Evolutionary conservation across 2,888 invertebrate species (phyloP).

Genomic region (Subacronicta megacephala): DNA sequence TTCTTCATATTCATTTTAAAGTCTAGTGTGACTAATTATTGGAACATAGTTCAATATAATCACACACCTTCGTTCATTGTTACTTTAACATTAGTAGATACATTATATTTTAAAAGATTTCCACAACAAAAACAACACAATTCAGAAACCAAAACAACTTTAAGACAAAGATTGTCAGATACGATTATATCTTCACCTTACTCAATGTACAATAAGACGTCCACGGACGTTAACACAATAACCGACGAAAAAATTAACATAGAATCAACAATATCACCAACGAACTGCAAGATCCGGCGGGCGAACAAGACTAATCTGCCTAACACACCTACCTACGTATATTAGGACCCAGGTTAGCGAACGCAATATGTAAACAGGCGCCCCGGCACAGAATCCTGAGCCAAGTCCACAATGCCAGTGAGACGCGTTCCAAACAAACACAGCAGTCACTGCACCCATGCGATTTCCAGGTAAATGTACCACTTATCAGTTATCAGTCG

Average conservation of each 20-base stretch:
- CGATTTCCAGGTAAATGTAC: constrained; percentile 60
- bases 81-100: no score
- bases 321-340: constrained; percentile 5
- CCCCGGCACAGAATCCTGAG: constrained; percentile 17
- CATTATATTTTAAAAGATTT: not conserved
- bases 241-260: constrained; percentile 44
- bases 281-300: constrained; percentile 22
- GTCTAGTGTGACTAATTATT: not conserved
- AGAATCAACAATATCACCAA: constrained; percentile 39
- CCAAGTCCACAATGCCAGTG: constrained; percentile 11
- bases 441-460: constrained; percentile 56
- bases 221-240: constrained; percentile 40
- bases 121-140: not conserved
- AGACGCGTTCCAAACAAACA: constrained; percentile 41
- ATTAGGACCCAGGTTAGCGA: constrained; percentile 27
- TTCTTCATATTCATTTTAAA: not conserved
- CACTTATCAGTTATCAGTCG: constrained; percentile 68
- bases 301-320: constrained; percentile 21
- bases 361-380: constrained; percentile 34
- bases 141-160: not conserved
- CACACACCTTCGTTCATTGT: no score
- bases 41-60: no score
- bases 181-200: constrained; percentile 25
- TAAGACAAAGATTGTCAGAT: constrained; percentile 19
- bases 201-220: constrained; percentile 33